Conservation (phyloP, 2,113 vertebrate genomes). For the Callorhinus ursinus region DNA sequence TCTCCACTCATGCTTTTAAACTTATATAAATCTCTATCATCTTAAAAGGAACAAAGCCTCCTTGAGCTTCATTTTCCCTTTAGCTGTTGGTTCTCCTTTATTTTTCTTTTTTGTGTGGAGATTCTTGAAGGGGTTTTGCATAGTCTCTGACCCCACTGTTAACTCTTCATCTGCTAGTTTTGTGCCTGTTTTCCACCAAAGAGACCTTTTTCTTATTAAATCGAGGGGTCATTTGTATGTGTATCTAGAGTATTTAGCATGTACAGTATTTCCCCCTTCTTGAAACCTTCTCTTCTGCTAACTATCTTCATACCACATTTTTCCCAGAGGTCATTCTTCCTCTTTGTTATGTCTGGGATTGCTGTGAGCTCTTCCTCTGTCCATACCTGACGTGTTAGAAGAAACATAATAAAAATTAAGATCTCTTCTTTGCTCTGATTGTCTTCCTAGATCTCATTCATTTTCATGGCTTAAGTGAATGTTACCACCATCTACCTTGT, state of each 20-base stretch:
- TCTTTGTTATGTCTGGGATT: background rate
- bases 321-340: background rate
- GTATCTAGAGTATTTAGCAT: background rate
- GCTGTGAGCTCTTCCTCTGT: background rate
- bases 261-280: background rate
- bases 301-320: background rate
- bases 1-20: background rate
- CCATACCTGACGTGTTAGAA: background rate
- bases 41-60: background rate
- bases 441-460: background rate
- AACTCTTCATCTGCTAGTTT: background rate
- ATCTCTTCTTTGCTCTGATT: background rate
- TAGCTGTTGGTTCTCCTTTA: background rate
- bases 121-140: background rate
- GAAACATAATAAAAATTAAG: background rate
- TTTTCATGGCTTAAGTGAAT: background rate
- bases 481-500: background rate
- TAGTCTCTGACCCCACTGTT: background rate
- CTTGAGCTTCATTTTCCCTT: background rate
- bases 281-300: background rate
- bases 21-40: background rate
- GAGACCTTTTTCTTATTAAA: background rate
- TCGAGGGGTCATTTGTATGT: background rate
- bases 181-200: background rate
- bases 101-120: background rate